Conservation (phyloP, 2,797 vertebrate genomes). For the Megalops cyprinoides region DNA sequence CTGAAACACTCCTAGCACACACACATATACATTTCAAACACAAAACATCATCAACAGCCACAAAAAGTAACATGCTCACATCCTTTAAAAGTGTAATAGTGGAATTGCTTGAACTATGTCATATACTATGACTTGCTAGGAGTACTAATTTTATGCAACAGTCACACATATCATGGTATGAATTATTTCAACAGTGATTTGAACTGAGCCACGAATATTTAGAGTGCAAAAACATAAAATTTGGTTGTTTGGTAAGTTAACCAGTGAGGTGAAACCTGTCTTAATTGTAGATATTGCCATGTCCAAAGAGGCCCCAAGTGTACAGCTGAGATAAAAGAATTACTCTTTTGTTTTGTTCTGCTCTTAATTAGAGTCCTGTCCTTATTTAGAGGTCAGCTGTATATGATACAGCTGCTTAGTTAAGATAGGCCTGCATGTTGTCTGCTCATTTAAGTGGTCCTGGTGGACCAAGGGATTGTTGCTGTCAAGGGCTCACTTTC, state of each 20-base stretch:
- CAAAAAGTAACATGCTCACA: too few species aligned
- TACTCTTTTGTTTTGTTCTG: conserved; percentile 10
- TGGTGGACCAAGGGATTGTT: conserved; percentile 63
- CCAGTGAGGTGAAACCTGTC: background rate
- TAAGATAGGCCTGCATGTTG: background rate
- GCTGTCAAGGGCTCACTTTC: conserved; percentile 44
- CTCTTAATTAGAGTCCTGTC: conserved; percentile 12
- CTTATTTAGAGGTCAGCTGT: background rate
- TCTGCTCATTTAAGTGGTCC: conserved; percentile 58
- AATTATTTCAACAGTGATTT: too few species aligned
- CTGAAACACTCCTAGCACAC: too few species aligned
- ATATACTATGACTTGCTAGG: background rate
- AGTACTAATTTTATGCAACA: too few species aligned
- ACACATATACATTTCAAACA: too few species aligned
- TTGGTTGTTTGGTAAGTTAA: background rate
- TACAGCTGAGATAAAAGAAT: conserved; percentile 1
- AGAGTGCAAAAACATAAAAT: too few species aligned
- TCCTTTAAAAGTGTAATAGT: background rate
- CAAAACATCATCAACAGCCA: too few species aligned
- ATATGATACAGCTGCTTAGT: background rate
- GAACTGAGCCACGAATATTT: too few species aligned
- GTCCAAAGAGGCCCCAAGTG: background rate
- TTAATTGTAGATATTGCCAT: background rate
- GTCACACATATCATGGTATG: too few species aligned
- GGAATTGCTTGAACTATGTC: background rate